These are phyloP conservation scores for Epizoanthus stellaris DNA, from an alignment of 92 coral and sea anemone genomes.

Conservation along the genomic window DNA sequence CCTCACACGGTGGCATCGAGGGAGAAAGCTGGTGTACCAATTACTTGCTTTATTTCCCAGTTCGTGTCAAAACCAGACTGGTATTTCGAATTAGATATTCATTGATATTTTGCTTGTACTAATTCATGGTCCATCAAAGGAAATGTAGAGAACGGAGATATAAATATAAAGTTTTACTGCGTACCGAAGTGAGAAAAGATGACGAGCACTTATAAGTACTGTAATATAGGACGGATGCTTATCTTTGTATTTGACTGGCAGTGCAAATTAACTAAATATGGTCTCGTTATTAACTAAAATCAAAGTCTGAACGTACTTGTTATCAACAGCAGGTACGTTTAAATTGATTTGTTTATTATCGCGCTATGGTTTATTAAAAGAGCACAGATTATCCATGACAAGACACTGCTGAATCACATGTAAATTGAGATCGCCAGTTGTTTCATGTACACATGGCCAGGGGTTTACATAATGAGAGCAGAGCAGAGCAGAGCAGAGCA, in stretches of 20 bases:
- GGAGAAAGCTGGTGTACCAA: background rate
- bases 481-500: background rate
- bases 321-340: background rate
- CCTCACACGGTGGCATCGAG: background rate
- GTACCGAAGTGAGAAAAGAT: background rate
- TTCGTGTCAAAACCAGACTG: background rate
- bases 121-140: background rate
- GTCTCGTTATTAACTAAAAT: background rate
- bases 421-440: too few relatives aligned
- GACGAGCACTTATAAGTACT: too few relatives aligned
- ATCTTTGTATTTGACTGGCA: too few relatives aligned
- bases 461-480: too few relatives aligned
- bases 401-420: background rate
- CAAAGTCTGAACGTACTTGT: background rate
- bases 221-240: too few relatives aligned
- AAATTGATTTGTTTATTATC: background rate
- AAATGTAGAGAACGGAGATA: background rate
- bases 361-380: background rate
- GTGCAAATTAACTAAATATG: too few relatives aligned
- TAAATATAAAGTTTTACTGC: background rate
- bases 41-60: background rate
- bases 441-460: too few relatives aligned
- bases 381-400: background rate
- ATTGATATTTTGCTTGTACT: constrained; percentile 10
- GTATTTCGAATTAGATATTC: background rate